Base-by-base conservation (phyloP, 2,113 vertebrate genomes). In the Scomber japonicus region DNA sequence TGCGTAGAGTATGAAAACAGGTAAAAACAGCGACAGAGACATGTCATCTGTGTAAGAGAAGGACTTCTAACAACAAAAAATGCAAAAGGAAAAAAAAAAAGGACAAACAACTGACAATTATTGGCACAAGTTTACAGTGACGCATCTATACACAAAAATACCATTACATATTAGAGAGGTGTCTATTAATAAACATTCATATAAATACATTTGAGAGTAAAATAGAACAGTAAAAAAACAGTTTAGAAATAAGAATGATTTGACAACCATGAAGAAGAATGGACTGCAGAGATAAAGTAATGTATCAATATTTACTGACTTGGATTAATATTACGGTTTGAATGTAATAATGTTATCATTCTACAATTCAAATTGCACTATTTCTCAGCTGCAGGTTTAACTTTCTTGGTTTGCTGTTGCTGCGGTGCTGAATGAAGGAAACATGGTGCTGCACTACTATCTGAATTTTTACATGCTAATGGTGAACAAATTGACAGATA, bases 401-500 rank as follows among this genome's bases (percentile, higher is more conserved):
- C 30, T 50, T 35, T 14, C 11, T 19, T 40, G 14, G 30, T 46
- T 24, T 21, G 1, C 27, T 45, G 51, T 19, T 49, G 35, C 40
- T 49, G 11, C 14, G 5, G 27, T 51, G 27, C 35, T 62, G 55
- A 66, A 17, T 31, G 40, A 11, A 57, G 19, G 16, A 46, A 75
- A 35, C 48, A 49, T 16, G 55, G 49, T n/a, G 30, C 61, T 46
- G 27, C 5, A 2, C 50, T 55, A 35, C 62, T 35, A 35, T 35
- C 44, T 61, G 7, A 53, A 31, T 16, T 0, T 63, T 46, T 11
- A 67, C 49, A 82, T 82, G 66, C 31, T 72, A 60, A 80, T 7
- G 17, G 14, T 15, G 12, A 24, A 74, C 49, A 30, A 24, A 53
- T 64, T 76, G 44, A 48, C 14, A 71, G 19, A 70, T 31, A 79